Conservation (phyloP, 2,797 vertebrate genomes). For the Cyprinodon diabolis region DNA sequence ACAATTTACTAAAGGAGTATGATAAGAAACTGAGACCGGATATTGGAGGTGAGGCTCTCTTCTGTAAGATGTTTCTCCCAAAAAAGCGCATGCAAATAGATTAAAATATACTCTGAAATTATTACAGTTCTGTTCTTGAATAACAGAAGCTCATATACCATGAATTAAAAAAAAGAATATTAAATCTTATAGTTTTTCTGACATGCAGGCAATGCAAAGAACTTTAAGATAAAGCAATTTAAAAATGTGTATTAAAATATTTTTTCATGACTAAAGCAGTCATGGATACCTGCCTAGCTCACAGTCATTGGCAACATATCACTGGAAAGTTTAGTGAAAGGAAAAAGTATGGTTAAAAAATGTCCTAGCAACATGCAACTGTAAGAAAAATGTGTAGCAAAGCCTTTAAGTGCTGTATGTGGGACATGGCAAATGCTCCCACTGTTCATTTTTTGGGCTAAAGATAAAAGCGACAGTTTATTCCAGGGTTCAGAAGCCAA, state of each 20-base stretch:
- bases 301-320: background rate
- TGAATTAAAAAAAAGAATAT: background rate
- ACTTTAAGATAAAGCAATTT: background rate
- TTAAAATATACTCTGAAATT: background rate
- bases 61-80: background rate
- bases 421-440: background rate
- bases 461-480: background rate
- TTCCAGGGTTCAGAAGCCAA: background rate
- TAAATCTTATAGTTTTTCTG: too few relatives aligned
- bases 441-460: background rate
- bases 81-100: background rate
- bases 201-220: background rate
- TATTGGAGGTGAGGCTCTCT: slow-evolving; percentile 86
- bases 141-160: background rate
- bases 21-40: slow-evolving; percentile 95
- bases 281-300: background rate
- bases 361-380: background rate
- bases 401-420: background rate
- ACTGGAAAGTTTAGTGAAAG: background rate
- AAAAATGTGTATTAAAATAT: background rate
- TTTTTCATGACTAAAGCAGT: background rate
- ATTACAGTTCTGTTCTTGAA: background rate
- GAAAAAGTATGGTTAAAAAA: background rate
- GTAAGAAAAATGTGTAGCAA: background rate
- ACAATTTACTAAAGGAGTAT: slow-evolving; percentile 92